Evolutionary conservation across 2,113 vertebrate genomes (phyloP).

Genomic region (Rhabdornis inornatus): DNA sequence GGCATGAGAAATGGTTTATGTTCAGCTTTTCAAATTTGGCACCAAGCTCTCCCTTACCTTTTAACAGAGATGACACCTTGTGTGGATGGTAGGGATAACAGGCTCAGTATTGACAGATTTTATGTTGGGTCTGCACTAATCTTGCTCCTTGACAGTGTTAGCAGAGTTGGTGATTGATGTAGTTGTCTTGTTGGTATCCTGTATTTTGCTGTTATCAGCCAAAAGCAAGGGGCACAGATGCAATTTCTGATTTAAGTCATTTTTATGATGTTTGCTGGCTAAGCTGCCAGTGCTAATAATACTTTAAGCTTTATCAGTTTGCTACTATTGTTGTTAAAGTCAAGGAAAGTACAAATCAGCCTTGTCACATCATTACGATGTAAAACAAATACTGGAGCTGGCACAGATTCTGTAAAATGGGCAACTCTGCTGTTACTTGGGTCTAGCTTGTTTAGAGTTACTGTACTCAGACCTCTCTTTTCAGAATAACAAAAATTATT

Average conservation of each 20-base stretch:
- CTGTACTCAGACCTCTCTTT: background rate
- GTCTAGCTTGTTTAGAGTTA: background rate
- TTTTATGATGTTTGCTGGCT: conserved; percentile 4
- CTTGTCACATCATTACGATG: background rate
- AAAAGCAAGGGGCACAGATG: background rate
- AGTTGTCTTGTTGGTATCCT: background rate
- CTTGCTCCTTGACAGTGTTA: background rate
- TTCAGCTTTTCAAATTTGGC: background rate
- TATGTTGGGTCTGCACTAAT: background rate
- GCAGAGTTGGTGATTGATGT: background rate
- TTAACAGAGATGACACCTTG: accelerated
- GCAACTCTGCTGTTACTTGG: background rate
- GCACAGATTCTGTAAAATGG: background rate
- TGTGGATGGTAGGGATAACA: background rate
- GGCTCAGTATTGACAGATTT: background rate
- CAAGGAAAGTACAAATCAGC: background rate
- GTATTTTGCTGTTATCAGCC: background rate
- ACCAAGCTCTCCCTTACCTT: background rate
- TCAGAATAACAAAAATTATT: background rate
- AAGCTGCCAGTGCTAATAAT: background rate
- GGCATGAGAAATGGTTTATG: background rate
- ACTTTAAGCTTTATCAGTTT: conserved; percentile 26
- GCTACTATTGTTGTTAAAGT: background rate
- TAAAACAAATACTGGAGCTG: background rate
- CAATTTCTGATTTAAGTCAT: background rate